phyloP scores from a whole-genome alignment of 2,888 invertebrate genomes.

The Scotopteryx bipunctaria region DNA sequence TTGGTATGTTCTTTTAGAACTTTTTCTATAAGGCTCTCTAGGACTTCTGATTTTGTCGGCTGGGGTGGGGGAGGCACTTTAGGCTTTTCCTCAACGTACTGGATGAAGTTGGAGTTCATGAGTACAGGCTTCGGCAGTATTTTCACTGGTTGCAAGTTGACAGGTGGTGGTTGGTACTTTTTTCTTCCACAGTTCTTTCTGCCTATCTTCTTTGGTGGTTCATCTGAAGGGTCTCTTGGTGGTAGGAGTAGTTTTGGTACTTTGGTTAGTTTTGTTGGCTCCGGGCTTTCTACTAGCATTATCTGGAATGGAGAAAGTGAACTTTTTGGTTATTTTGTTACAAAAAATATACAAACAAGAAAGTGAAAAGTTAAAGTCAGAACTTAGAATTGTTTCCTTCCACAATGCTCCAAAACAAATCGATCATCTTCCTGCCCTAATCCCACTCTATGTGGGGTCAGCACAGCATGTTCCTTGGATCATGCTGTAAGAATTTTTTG shows the following conservation, averaged over 20 bases:
- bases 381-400: too few species aligned
- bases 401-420: too few species aligned
- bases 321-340: too few species aligned
- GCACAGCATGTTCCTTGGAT: too few species aligned
- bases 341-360: background rate
- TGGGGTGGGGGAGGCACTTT: constrained; percentile 38
- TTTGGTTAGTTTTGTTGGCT: constrained; percentile 47
- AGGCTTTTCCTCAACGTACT: constrained; percentile 62
- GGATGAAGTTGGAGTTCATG: constrained; percentile 65
- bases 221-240: constrained; percentile 40
- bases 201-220: constrained; percentile 62
- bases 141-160: constrained; percentile 68
- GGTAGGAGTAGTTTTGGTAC: constrained; percentile 53
- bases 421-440: too few species aligned
- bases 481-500: too few species aligned
- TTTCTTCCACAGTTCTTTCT: constrained; percentile 64
- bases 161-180: constrained; percentile 59
- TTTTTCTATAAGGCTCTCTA: constrained; percentile 75
- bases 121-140: constrained; percentile 74
- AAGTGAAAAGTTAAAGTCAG: too few species aligned
- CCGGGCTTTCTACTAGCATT: constrained; percentile 65
- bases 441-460: too few species aligned
- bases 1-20: constrained; percentile 75
- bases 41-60: constrained; percentile 54
- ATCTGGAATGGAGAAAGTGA: constrained; percentile 60